Evolutionary conservation across 2,113 vertebrate species (phyloP).

Genomic region (Dendropsophus ebraccatus): DNA sequence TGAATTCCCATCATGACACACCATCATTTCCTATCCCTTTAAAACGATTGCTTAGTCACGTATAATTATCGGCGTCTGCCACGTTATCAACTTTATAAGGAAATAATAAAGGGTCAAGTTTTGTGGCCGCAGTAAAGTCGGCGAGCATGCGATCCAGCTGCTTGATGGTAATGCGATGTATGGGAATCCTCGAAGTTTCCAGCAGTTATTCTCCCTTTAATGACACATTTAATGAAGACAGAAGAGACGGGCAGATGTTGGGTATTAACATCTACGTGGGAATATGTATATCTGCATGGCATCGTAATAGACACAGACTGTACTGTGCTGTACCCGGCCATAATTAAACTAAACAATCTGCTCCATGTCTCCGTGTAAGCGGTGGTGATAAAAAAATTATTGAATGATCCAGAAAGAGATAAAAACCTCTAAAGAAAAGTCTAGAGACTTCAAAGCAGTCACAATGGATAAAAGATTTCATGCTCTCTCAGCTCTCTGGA

Average conservation of each 20-base stretch:
- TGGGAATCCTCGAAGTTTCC: not conserved
- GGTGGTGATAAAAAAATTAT: too few relatives aligned
- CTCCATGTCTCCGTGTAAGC: too few relatives aligned
- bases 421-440: too few relatives aligned
- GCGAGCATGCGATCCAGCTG: not conserved
- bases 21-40: too few relatives aligned
- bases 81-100: not conserved
- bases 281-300: not conserved
- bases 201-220: not conserved
- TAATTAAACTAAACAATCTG: slow-evolving; percentile 4
- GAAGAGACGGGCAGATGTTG: not conserved
- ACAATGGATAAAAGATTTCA: too few relatives aligned
- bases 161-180: not conserved
- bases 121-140: not conserved
- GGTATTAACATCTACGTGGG: not conserved
- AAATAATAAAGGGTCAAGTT: not conserved
- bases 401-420: too few relatives aligned
- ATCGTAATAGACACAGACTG: not conserved
- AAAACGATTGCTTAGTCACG: too few relatives aligned
- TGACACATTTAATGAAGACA: not conserved
- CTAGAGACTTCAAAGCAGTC: too few relatives aligned
- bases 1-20: too few relatives aligned
- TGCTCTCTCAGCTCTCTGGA: too few relatives aligned
- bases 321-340: too few relatives aligned
- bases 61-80: not conserved